Conservation (phyloP, 2,113 vertebrate genomes). For the Aspidoscelis tigris region DNA sequence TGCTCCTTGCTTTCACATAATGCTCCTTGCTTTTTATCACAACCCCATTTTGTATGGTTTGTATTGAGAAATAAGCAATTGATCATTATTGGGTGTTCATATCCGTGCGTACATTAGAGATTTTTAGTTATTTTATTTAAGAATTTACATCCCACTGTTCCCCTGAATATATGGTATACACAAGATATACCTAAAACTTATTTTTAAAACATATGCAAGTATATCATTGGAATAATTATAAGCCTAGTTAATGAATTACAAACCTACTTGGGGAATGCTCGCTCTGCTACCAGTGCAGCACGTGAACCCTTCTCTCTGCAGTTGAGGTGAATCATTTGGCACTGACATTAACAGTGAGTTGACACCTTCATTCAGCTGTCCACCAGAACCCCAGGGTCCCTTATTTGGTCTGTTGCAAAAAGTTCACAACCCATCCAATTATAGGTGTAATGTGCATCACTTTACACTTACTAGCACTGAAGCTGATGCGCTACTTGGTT, state of each 20-base stretch:
- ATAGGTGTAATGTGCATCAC: no score
- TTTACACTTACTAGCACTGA: no score
- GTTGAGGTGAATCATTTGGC: not conserved
- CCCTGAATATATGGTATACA: no score
- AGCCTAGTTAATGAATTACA: not conserved
- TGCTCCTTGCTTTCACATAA: not conserved
- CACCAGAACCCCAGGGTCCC: no score
- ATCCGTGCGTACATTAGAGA: not conserved
- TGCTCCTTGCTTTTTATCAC: not conserved
- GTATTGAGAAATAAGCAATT: not conserved
- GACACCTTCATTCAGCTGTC: no score
- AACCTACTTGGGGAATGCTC: not conserved
- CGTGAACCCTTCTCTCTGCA: no score
- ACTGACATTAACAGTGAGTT: not conserved
- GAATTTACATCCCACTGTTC: no score
- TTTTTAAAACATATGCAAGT: not conserved
- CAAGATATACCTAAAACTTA: no score
- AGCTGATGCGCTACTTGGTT: no score
- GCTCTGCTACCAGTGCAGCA: not conserved
- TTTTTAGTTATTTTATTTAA: not conserved
- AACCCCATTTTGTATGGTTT: not conserved
- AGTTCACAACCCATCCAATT: no score
- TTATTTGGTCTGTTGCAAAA: no score
- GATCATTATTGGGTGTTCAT: not conserved
- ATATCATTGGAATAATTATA: not conserved